Percentiles rank a stretch among this genome's conserved stretches.
Conservation (phyloP, 2,797 vertebrate species). For the Hypotaenidia philippensis region DNA sequence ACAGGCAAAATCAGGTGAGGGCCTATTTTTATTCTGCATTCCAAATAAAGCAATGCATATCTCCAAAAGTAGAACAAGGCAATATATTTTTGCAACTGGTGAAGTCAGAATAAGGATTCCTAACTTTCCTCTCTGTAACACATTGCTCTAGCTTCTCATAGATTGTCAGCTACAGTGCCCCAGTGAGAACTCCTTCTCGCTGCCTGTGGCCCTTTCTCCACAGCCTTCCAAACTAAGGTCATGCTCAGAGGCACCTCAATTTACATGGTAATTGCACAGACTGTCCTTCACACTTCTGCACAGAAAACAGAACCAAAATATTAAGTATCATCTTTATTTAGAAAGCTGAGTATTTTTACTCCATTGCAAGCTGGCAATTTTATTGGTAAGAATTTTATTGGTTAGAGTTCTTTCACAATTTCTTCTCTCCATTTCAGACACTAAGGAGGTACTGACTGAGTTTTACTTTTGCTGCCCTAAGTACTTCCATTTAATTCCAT, state of each 20-base stretch:
- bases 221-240: neutral
- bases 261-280: neutral
- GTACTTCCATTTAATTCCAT: neutral
- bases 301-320: neutral
- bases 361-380: neutral
- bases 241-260: neutral
- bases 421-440: neutral
- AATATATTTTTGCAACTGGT: rapidly evolving
- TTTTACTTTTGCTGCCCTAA: neutral
- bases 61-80: neutral
- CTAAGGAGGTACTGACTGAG: neutral
- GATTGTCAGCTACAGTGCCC: neutral
- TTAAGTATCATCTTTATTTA: neutral
- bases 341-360: neutral
- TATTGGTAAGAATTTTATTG: neutral
- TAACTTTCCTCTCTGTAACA: neutral
- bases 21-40: constrained; percentile 27
- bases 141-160: neutral
- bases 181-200: rapidly evolving
- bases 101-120: neutral
- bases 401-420: neutral
- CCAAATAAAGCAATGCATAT: constrained; percentile 26
- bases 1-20: neutral
- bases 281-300: neutral
- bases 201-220: neutral